A percentile compares a stretch with the other conserved stretches of the same genome.
Evolutionary conservation across 2,797 vertebrate species (phyloP).

Genomic region (Euthynnus affinis): DNA sequence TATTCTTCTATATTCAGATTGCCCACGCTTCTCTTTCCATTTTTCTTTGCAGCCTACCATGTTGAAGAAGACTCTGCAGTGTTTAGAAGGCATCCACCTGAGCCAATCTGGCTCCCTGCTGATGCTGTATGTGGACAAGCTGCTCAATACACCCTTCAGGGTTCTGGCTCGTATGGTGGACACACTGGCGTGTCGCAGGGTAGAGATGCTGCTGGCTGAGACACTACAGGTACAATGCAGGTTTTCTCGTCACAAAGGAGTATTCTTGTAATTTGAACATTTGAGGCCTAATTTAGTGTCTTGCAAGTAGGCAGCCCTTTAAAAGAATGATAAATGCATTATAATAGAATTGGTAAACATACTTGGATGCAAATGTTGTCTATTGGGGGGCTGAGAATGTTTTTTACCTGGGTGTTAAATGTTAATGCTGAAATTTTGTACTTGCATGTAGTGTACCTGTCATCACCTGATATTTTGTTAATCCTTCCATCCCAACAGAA

Average conservation of each 20-base stretch:
- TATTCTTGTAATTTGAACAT: background rate
- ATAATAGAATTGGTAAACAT: background rate
- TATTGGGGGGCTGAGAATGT: background rate
- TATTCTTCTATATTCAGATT: background rate
- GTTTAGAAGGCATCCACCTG: conserved; percentile 97
- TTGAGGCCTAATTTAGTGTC: background rate
- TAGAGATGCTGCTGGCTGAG: conserved; percentile 98
- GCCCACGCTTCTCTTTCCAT: no score
- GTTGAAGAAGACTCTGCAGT: conserved; percentile 96
- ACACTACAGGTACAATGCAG: conserved; percentile 90
- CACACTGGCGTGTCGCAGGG: conserved; percentile 95
- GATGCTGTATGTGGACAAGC: conserved; percentile 94
- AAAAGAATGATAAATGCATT: background rate
- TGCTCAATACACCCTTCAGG: conserved; percentile 93
- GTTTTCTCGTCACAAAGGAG: background rate
- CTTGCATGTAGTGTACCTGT: background rate
- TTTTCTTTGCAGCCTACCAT: conserved; percentile 88
- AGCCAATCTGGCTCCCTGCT: conserved; percentile 97
- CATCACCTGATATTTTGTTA: background rate
- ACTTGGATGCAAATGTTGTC: background rate
- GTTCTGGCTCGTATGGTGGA: conserved; percentile 98
- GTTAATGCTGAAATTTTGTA: background rate
- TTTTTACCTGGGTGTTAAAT: no score
- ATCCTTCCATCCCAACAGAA: conserved; percentile 85
- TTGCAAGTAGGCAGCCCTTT: background rate